Evolutionary conservation across 53 echinoderm and acorn worm genomes (phyloP), one percentile per base, ranked within the genome.

Genomic region (Astropecten irregularis): DNA sequence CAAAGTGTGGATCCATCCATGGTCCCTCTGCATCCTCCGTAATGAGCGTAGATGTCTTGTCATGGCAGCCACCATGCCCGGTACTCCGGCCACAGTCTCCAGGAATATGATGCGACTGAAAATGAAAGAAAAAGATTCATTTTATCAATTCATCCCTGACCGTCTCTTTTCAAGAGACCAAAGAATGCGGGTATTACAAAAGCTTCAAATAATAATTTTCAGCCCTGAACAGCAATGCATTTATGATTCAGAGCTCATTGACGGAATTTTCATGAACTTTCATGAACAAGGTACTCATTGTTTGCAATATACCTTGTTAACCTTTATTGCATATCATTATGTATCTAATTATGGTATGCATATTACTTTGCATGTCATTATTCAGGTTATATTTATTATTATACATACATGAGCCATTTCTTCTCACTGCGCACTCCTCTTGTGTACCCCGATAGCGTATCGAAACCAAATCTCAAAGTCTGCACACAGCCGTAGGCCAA

Each of bases 21-120:
- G 85, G 46, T 96, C 96, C 79, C 93, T 83, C 66, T 91, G 83
- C 67, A 96, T 83, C 40, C 88, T 79, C 8, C 93, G 65, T 4
- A 96, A 68, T 26, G 96, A 93, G 27, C 89, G 84, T 1, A 96
- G 85, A 69, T 96, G 96, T 51, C 96, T 86, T 5, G 82, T 42
- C 96, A 96, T 96, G 7, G 91, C 96, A 6, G 91, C 96, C 16
- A 96, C 93, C 96, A 93, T 94, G 9, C 96, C 96, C 46, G 96
- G 96, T 7, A 96, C 96, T 40, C 93, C 96, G 21, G 96, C 93
- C 13, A 96, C 89, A 1, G 93, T 96, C 87, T 96, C 96, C 64
- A 96, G 52, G 30, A 96, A 96, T 18, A 96, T 96, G 15, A 96
- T 85, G 21, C 96, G 91, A 55, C 96, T 95, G 67, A 20, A 85